These are phyloP conservation scores for Diphyllodes magnificus DNA, from an alignment of 2,113 vertebrate genomes.

Conservation along the genomic window DNA sequence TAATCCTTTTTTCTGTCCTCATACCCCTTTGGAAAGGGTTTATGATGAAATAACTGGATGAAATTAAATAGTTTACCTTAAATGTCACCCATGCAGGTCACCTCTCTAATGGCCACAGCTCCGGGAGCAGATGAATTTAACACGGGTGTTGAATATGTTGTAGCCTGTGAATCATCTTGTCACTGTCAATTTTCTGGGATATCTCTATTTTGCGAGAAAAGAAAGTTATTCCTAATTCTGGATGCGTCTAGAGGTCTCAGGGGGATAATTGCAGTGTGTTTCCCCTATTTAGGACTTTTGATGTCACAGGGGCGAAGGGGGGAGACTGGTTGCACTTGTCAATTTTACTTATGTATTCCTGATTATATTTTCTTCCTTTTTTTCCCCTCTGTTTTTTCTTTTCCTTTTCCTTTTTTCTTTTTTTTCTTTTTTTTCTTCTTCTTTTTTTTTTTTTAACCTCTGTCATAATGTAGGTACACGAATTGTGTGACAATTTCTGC, in stretches of 20 bases:
- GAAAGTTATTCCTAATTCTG: slow-evolving; percentile 82
- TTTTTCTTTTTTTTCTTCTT: background rate
- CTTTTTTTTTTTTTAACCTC: slow-evolving; percentile 25
- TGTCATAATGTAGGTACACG: slow-evolving; percentile 87
- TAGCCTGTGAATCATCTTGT: slow-evolving; percentile 94
- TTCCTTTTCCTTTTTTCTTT: accelerated
- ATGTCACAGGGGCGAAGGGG: slow-evolving; percentile 70
- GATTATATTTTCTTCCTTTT: slow-evolving; percentile 71
- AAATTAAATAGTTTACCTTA: slow-evolving; percentile 93
- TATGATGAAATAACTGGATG: slow-evolving; percentile 81
- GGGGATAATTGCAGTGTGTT: slow-evolving; percentile 78
- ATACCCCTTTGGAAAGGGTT: slow-evolving; percentile 58
- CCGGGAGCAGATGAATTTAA: slow-evolving; percentile 92
- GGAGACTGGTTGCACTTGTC: slow-evolving; percentile 77
- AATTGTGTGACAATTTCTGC: slow-evolving; percentile 99
- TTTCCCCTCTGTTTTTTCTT: accelerated
- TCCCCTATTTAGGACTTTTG: slow-evolving; percentile 76
- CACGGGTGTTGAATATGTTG: slow-evolving; percentile 93
- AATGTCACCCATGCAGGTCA: slow-evolving; percentile 90
- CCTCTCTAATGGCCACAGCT: slow-evolving; percentile 85
- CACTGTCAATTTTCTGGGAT: slow-evolving; percentile 97
- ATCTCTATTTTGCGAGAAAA: slow-evolving; percentile 93
- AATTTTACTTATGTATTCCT: slow-evolving; percentile 75
- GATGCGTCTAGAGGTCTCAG: slow-evolving; percentile 74
- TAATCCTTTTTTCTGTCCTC: slow-evolving; percentile 9